phyloP scores from a whole-genome alignment of 2,888 invertebrate species.

The Sarcophaga carnaria region DNA sequence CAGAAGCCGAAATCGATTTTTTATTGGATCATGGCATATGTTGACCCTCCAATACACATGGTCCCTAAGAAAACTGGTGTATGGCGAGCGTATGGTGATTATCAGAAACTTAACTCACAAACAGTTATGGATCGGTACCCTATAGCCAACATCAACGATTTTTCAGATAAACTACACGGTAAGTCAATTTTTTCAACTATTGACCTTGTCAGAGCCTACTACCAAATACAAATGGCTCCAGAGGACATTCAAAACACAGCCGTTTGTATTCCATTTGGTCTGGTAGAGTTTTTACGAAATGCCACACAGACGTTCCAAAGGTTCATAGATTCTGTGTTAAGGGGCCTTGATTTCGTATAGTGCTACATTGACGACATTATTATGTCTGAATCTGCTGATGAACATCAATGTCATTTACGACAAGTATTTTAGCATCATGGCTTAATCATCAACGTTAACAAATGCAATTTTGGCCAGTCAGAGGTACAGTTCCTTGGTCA shows the following conservation, averaged over 20 bases:
- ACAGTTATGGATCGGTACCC: slow-evolving; percentile 36
- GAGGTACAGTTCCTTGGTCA: slow-evolving; percentile 23
- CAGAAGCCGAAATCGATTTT: slow-evolving; percentile 45
- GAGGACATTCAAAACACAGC: slow-evolving; percentile 58
- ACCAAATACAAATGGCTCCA: slow-evolving; percentile 64
- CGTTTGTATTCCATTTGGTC: slow-evolving; percentile 16
- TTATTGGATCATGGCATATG: slow-evolving; percentile 46
- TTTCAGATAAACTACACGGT: slow-evolving; percentile 58
- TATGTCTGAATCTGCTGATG: slow-evolving; percentile 25
- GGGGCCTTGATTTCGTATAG: slow-evolving; percentile 42
- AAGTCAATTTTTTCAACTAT: slow-evolving; percentile 64
- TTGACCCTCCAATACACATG: slow-evolving; percentile 47
- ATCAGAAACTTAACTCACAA: slow-evolving; percentile 20
- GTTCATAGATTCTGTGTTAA: slow-evolving; percentile 50
- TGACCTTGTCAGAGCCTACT: slow-evolving; percentile 56
- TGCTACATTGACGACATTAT: slow-evolving; percentile 51
- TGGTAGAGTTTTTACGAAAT: slow-evolving; percentile 23
- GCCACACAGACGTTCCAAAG: slow-evolving; percentile 68
- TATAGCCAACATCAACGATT: slow-evolving; percentile 48
- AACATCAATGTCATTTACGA: slow-evolving; percentile 29
- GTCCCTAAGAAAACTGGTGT: slow-evolving; percentile 53
- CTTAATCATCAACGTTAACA: slow-evolving; percentile 36
- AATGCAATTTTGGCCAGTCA: background rate
- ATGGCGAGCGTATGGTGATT: slow-evolving; percentile 43
- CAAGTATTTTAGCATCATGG: slow-evolving; percentile 34